A percentile compares a stretch with the other conserved stretches of the same genome.
phyloP scores from a whole-genome alignment of 2,888 invertebrate genomes.

The Parnassius apollo region DNA sequence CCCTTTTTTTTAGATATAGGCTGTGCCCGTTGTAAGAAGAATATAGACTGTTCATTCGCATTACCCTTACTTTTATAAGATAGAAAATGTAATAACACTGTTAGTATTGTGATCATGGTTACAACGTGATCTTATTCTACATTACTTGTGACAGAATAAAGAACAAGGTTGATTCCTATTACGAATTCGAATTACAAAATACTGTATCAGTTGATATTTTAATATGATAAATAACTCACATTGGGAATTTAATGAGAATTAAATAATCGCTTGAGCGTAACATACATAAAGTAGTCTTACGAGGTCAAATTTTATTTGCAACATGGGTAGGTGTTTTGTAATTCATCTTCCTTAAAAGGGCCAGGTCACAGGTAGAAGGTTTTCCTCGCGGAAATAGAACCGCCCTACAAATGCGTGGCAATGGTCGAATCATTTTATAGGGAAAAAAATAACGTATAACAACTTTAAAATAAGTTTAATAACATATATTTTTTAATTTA shows the following conservation, averaged over 20 bases:
- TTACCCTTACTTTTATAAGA: no score
- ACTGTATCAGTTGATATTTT: not conserved
- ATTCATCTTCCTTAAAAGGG: slow-evolving; percentile 43
- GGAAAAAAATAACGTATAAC: not conserved
- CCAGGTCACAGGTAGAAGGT: slow-evolving; percentile 48
- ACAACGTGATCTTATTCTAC: no score
- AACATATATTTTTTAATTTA: not conserved
- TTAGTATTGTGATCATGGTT: no score
- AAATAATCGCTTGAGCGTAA: not conserved
- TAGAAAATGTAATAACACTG: no score
- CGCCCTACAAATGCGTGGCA: slow-evolving; percentile 23
- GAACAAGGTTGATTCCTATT: not conserved
- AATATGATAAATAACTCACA: not conserved
- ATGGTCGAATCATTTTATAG: slow-evolving; percentile 23
- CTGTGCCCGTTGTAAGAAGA: no score
- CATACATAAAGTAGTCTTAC: not conserved
- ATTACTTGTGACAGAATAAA: not conserved
- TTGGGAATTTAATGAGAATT: not conserved
- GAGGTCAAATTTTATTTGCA: slow-evolving; percentile 14
- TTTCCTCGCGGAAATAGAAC: slow-evolving; percentile 50
- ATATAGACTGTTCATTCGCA: no score
- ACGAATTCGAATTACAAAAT: not conserved
- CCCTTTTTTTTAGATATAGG: no score
- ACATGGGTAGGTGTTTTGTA: slow-evolving; percentile 17
- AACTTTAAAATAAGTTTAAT: not conserved